Evolutionary conservation across 1,140 invertebrate species (phyloP).

Genomic region (Heliconius congener): DNA sequence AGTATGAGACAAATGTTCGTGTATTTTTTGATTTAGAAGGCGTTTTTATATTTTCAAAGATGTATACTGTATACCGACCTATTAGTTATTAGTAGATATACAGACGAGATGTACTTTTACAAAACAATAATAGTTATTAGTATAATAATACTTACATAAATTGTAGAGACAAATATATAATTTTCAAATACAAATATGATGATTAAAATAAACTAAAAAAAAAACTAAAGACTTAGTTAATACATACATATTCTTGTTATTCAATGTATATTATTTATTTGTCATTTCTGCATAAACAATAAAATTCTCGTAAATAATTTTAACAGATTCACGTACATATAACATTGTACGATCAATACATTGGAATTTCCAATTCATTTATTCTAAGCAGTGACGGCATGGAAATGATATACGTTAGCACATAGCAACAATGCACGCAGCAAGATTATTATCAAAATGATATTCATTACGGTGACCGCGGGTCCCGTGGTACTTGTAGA

Average conservation of each 20-base stretch:
- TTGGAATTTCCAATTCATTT: conserved; percentile 10
- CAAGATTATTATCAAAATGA: conserved; percentile 30
- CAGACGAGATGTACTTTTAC: background rate
- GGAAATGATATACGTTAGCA: conserved; percentile 22
- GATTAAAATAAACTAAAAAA: background rate
- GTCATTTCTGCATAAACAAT: background rate
- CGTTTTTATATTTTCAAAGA: too few relatives aligned
- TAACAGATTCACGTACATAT: background rate
- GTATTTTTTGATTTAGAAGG: too few relatives aligned
- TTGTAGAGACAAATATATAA: background rate
- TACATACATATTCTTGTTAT: background rate
- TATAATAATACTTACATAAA: background rate
- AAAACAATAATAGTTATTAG: background rate
- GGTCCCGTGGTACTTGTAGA: conserved; percentile 25
- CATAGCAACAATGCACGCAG: conserved; percentile 19
- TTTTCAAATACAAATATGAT: background rate
- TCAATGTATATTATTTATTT: background rate
- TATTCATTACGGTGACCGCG: conserved; percentile 32
- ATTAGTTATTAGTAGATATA: background rate
- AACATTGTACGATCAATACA: background rate
- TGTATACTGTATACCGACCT: too few relatives aligned
- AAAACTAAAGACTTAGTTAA: background rate
- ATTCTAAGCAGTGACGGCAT: conserved; percentile 21
- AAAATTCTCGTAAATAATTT: background rate
- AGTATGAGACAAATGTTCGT: too few relatives aligned